Conservation (phyloP, 1,140 invertebrate species). For the Bombus pyrosoma region DNA sequence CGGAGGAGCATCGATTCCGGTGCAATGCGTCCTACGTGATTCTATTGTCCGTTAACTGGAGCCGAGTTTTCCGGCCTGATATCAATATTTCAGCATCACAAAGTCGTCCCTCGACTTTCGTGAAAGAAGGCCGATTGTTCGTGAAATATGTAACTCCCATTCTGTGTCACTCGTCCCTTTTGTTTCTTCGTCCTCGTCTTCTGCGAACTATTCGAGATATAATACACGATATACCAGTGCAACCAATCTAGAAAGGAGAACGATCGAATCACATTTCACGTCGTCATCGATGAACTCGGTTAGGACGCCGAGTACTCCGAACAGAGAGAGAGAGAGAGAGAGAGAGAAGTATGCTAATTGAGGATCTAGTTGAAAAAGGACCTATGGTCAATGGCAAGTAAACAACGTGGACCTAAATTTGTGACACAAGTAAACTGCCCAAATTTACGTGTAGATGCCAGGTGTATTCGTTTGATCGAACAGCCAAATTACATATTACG, state of each 20-base stretch:
- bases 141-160: conserved; percentile 39
- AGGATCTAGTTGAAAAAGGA: no score
- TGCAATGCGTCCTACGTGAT: conserved; percentile 7
- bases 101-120: conserved; percentile 18
- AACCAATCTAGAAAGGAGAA: background rate
- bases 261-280: background rate
- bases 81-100: conserved; percentile 39
- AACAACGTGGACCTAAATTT: no score
- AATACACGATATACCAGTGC: conserved; percentile 42
- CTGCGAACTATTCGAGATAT: background rate
- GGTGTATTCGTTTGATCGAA: no score
- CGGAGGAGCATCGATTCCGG: conserved; percentile 33
- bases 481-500: no score
- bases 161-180: no score
- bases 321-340: background rate
- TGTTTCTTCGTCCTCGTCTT: background rate
- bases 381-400: no score
- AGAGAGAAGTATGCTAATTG: no score
- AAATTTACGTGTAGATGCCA: no score
- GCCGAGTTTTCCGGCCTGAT: conserved; percentile 37
- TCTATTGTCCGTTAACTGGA: conserved; percentile 43
- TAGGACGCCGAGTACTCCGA: background rate
- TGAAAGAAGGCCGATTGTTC: conserved; percentile 35
- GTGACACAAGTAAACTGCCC: no score
- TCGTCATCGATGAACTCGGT: background rate